Evolutionary conservation across 2,888 invertebrate genomes (phyloP), one percentile per base, ranked within the genome.

Genomic region (Cetonia aurata): DNA sequence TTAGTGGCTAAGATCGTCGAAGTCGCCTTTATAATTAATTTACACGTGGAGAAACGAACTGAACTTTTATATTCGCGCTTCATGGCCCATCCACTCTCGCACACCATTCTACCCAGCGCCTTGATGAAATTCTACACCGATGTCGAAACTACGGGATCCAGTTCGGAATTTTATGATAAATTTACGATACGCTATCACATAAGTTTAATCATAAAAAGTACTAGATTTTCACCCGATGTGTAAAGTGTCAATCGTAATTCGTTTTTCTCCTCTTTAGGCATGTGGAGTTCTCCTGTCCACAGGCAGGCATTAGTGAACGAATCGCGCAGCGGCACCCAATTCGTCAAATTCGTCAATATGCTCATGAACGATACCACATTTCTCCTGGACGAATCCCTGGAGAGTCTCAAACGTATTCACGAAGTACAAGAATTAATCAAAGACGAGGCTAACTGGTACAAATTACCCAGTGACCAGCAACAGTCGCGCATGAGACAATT

Each of bases 121-220:
- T 88, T 99, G 46, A 98, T 99, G 96, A 96, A 96, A 85, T 99
- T 99, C 87, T 99, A 99, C 86, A 96, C 98, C 78, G 98, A 98
- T 80, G 96, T 98, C 69, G 99, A 99, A 87, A 95, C 96, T 10
- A 99, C 98, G 9, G 99, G 99, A 9, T 95, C 98, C 77, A 96
- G 96, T 85, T 96, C 96, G 42, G 99, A 99, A 86, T 99, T 99
- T 86, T 99, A 98, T 82, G 99, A 99, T 86, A 99, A 99, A 86
- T 99, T 99, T 85, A 96, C 96, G 10, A 99, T 99, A 79, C 91
- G 99, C 70, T 98, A 98, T 87, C 98, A 98, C 83, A 98, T 99
- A 83, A 98, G 98, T 85, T 91, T 98, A 81, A 96, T 99, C 80
- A 90, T 99, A 78, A 98, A 98, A 85, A 92, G 84, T 82, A 69